Evolutionary conservation across 2,113 vertebrate genomes (phyloP).

Genomic region (Oryzias celebensis): DNA sequence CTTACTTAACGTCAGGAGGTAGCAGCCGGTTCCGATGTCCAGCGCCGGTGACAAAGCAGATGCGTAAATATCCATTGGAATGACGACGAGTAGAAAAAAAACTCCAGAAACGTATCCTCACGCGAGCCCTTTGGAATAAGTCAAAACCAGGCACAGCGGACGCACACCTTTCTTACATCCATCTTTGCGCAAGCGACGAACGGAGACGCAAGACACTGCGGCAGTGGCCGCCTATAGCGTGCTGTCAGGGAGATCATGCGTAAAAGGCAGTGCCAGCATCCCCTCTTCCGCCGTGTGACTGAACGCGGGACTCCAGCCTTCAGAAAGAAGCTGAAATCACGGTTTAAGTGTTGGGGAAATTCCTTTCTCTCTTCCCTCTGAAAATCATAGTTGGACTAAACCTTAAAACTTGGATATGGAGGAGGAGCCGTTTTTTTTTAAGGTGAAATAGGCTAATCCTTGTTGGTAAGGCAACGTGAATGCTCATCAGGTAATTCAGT

Average conservation of each 20-base stretch:
- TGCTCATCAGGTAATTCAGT: background rate
- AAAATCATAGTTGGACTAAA: background rate
- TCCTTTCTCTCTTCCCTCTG: background rate
- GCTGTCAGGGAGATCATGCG: constrained; percentile 8
- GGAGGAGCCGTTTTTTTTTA: background rate
- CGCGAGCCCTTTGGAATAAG: background rate
- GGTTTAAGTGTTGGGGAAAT: background rate
- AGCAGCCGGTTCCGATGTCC: constrained; percentile 81
- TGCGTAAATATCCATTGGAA: constrained; percentile 73
- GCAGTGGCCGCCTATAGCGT: background rate
- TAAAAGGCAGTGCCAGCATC: constrained; percentile 7
- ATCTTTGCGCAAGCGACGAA: constrained; percentile 29
- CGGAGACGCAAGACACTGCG: background rate
- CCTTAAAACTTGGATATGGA: background rate
- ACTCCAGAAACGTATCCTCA: constrained; percentile 1
- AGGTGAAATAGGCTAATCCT: background rate
- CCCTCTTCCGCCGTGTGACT: background rate
- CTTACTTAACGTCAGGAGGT: constrained; percentile 82
- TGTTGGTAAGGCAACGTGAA: too few relatives aligned
- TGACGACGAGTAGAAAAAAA: background rate
- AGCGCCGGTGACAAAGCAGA: constrained; percentile 81
- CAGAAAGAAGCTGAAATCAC: background rate
- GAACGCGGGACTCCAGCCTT: background rate
- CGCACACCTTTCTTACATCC: constrained; percentile 31
- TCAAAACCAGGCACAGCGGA: background rate